Conservation (phyloP, 64 coral and sea anemone genomes). For the Actinia tenebrosa region DNA sequence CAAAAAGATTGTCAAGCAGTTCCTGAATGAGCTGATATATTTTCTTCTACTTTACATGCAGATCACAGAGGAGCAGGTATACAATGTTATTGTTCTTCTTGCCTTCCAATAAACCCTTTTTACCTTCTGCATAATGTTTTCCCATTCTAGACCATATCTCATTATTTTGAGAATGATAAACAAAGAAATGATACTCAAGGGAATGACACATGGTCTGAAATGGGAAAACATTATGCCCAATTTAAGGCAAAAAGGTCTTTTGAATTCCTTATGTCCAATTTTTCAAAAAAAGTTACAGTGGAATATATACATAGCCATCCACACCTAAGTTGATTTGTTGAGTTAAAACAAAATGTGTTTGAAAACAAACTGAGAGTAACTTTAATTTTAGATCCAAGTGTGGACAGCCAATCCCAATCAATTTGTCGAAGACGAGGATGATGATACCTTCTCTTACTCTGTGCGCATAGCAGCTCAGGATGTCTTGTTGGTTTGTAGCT, state of each 20-base stretch:
- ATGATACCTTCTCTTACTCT: constrained; percentile 95
- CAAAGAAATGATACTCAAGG: too few species aligned
- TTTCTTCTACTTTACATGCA: constrained; percentile 93
- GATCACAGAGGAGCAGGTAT: constrained; percentile 97
- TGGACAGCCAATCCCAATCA: constrained; percentile 92
- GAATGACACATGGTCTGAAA: too few species aligned
- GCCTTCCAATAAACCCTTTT: too few species aligned
- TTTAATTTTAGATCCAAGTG: constrained; percentile 54
- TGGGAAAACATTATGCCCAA: too few species aligned
- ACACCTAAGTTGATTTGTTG: too few species aligned
- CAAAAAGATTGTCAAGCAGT: constrained; percentile 87
- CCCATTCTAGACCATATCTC: too few species aligned
- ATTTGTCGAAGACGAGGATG: constrained; percentile 99
- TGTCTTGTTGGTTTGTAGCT: constrained; percentile 73
- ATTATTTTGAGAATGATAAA: too few species aligned
- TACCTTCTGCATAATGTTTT: too few species aligned
- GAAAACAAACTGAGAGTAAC: background rate
- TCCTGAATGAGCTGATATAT: constrained; percentile 87
- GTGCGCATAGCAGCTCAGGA: constrained; percentile 98
- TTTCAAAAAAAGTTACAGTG: too few species aligned
- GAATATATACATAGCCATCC: too few species aligned
- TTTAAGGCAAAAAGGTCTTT: too few species aligned
- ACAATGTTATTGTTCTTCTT: background rate
- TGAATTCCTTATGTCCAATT: too few species aligned
- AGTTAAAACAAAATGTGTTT: background rate